Evolutionary conservation across 2,113 vertebrate species (phyloP).

Genomic region (Xenopus tropicalis): DNA sequence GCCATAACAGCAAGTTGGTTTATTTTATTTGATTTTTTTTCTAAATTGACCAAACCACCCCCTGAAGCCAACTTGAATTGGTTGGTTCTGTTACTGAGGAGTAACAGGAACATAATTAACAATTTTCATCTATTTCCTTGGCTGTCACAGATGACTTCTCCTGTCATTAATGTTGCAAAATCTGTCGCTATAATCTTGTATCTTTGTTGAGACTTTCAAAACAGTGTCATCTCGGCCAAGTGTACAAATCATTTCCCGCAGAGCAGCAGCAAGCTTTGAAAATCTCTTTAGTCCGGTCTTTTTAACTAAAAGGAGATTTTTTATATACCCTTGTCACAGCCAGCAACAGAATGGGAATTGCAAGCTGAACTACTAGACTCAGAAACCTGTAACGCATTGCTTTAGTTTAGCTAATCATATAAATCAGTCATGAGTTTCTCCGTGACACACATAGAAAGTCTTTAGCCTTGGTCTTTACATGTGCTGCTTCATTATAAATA

Average conservation of each 20-base stretch:
- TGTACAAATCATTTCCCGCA: slow-evolving; percentile 11
- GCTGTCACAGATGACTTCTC: slow-evolving; percentile 25
- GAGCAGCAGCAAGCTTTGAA: slow-evolving; percentile 13
- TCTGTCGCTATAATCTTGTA: slow-evolving; percentile 5
- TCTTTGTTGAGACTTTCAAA: slow-evolving; percentile 10
- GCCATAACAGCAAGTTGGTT: slow-evolving; percentile 10
- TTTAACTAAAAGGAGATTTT: no score
- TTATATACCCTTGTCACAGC: no score
- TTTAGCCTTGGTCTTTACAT: no score
- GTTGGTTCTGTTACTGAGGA: slow-evolving; percentile 7
- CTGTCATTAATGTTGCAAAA: slow-evolving; percentile 24
- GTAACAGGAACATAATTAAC: slow-evolving; percentile 27
- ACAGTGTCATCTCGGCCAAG: not conserved
- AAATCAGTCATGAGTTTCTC: no score
- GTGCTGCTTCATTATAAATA: no score
- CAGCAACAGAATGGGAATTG: no score
- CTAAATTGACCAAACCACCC: slow-evolving; percentile 13
- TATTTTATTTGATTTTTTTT: slow-evolving; percentile 27
- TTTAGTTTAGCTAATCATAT: no score
- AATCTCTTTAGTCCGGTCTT: not conserved
- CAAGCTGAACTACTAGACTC: no score
- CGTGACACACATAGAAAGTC: no score
- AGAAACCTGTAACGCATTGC: no score
- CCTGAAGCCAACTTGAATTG: slow-evolving; percentile 21
- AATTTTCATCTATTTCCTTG: slow-evolving; percentile 14